Evolutionary conservation across 2,113 vertebrate genomes (phyloP), one percentile per base, ranked within the genome.

Genomic region (Tretioscincus oriximinensis): DNA sequence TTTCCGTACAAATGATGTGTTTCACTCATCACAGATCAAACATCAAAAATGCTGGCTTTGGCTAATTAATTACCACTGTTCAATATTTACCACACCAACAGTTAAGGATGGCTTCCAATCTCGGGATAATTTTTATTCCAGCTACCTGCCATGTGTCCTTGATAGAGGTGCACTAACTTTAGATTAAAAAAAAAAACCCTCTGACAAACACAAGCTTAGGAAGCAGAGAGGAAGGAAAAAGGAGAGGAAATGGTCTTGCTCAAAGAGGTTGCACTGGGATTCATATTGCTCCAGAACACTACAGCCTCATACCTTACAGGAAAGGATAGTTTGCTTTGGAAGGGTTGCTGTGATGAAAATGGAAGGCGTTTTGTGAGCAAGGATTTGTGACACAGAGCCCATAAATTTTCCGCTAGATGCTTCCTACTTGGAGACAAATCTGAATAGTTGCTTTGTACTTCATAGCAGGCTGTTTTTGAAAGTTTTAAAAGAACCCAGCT

Each of bases 211-310:
- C 80, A 86, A 84, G 90, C 83, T 80, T 51, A 58, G 92, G 93
- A 94, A 94, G 76, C 41, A 54, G 87, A 85, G 90, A 96, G 96
- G 96, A 95, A 96, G 95, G 95, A 96, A 95, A 91, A 83, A 90
- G 86, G 94, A 95, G 94, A 95, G 95, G 95, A 96, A 96, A 89
- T 82, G 76, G 90, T 88, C 91, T 88, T 92, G 93, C 92, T 91
- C 86, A 81, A n/a, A 63, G 87, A 89, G 95, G 94, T 87, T 93
- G 92, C 92, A 93, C 88, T 29, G 83, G 89, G 93, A 92, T 94
- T 95, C 94, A 94, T 92, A 95, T 86, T 89, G 88, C 89, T 88
- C 86, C 93, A 94, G 87, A 94, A 85, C 88, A 78, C 65, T 0
- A 0, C 69, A 85, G 64, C 82, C 80, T 83, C 77, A 88, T 85